phyloP scores from a whole-genome alignment of 1,140 invertebrate species.

The Apis florea region DNA sequence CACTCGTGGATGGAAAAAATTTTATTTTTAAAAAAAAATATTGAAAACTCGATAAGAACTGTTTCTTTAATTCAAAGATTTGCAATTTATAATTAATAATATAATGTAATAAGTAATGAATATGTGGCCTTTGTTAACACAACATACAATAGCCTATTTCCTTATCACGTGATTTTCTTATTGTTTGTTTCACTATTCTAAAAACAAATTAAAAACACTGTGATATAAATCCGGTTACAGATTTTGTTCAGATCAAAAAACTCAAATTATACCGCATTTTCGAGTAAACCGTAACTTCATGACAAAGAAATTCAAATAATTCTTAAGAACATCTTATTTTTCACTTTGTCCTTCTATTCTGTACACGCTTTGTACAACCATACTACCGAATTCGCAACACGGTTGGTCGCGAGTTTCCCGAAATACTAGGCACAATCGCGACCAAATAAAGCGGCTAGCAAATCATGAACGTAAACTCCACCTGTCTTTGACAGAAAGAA shows the following conservation, averaged over 20 bases:
- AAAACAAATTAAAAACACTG: background rate
- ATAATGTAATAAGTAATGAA: background rate
- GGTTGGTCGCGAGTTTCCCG: conserved; percentile 1
- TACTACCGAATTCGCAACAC: background rate
- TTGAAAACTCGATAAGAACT: background rate
- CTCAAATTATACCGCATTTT: background rate
- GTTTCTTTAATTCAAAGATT: background rate
- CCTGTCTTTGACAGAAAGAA: background rate
- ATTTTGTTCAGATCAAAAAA: background rate
- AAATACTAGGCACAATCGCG: background rate
- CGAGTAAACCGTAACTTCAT: too few species aligned
- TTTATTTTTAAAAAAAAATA: background rate
- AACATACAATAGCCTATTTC: background rate
- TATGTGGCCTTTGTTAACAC: too few species aligned
- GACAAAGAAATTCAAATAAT: background rate
- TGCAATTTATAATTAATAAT: background rate
- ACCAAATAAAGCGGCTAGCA: background rate
- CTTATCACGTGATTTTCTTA: background rate
- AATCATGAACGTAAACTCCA: background rate
- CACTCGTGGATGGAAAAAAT: too few species aligned
- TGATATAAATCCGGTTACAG: background rate
- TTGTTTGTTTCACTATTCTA: background rate
- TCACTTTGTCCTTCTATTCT: background rate
- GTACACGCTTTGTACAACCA: background rate
- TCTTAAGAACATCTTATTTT: background rate